Evolutionary conservation across 2,888 invertebrate genomes (phyloP), one percentile per base, ranked within the genome.

Genomic region (Drosophila paracracens): DNA sequence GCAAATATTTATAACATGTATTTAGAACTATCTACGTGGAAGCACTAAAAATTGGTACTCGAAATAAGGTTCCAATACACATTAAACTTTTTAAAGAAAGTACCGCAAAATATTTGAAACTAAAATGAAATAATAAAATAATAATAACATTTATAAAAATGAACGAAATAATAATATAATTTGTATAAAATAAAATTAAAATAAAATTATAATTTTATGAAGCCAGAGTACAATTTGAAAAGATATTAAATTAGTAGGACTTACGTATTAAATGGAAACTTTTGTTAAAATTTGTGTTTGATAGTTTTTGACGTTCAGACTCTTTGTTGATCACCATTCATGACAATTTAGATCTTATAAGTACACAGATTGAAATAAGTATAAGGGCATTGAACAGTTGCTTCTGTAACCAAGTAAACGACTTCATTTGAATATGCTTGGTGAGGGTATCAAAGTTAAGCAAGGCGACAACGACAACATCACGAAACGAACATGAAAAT

Each of bases 401-500:
- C 38, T 16, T 16, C 0, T 2, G 18, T 13, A 21, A 0, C 56
- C 38, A 65, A 7, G 3, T 33, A 5, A 52, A 11, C 33, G 36
- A 11, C n/a, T 18, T 48, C 40, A 48, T 25, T 18, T 16, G 7
- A 3, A 11, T 40, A 62, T 56, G 31, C 38, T 36, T 10, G 4
- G 57, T 13, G 25, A 71, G 77, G 16, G 56, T 66, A 65, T 60
- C 2, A 1, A 68, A 76, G 56, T 40, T 61, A 54, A 65, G 59
- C 65, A 81, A 77, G 78, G 72, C 68, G 62, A 76, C 72, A 66
- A 58, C 50, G 68, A 60, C 52, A 65, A 74, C 70, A 68, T 63
- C 53, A 66, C 54, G 57, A 52, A 66, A 79, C 71, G 70, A 86
- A 89, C 91, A 91, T 89, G 91, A 85, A 91, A 89, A 90, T 90